phyloP scores from a whole-genome alignment of 2,797 vertebrate species.

The Pangasius mekongensis region DNA sequence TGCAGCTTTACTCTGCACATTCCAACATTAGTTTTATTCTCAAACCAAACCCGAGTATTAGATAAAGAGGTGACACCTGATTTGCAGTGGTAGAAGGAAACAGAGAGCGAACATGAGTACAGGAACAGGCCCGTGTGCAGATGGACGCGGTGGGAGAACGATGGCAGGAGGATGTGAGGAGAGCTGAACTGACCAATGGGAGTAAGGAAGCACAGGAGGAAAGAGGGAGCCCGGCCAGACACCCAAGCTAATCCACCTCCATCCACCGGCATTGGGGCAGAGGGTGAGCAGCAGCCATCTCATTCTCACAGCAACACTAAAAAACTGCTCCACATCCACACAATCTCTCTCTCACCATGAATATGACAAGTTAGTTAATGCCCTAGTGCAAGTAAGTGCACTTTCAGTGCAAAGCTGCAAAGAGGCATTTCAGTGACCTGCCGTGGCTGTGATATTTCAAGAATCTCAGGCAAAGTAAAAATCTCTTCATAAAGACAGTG shows the following conservation, averaged over 20 bases:
- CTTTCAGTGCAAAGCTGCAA: slow-evolving; percentile 15
- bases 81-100: slow-evolving; percentile 62
- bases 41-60: slow-evolving; percentile 18
- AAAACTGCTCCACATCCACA: slow-evolving; percentile 61
- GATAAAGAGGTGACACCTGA: slow-evolving; percentile 60
- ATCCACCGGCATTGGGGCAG: slow-evolving; percentile 62
- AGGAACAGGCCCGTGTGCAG: slow-evolving; percentile 76
- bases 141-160: slow-evolving; percentile 79
- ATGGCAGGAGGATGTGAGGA: slow-evolving; percentile 76
- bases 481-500: slow-evolving; percentile 11
- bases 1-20: background rate
- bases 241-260: slow-evolving; percentile 69
- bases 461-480: slow-evolving; percentile 8
- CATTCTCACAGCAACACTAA: slow-evolving; percentile 66
- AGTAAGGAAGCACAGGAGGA: slow-evolving; percentile 71
- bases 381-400: slow-evolving; percentile 8
- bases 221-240: slow-evolving; percentile 70
- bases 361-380: slow-evolving; percentile 52
- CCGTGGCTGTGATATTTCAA: slow-evolving; percentile 8
- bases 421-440: background rate
- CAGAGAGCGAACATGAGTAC: slow-evolving; percentile 53
- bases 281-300: slow-evolving; percentile 62
- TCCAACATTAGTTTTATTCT: background rate
- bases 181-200: slow-evolving; percentile 77
- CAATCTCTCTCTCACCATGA: slow-evolving; percentile 56